Evolutionary conservation across 1,140 invertebrate genomes (phyloP), one percentile per base, ranked within the genome.

Genomic region (Drosophila sp.): DNA sequence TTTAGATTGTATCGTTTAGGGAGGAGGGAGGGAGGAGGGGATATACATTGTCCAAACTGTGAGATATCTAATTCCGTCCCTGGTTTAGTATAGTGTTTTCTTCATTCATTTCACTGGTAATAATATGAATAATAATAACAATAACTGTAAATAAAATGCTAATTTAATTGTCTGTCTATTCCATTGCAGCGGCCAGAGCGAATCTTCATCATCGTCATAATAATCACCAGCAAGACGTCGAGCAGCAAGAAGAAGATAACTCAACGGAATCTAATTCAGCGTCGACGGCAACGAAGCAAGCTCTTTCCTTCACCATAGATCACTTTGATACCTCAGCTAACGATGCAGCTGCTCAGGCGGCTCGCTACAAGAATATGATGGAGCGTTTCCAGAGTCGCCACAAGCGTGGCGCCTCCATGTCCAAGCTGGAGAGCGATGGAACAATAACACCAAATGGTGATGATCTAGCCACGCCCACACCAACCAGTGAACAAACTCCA

Each of bases 361-460:
- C 91, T 5, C 79, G 87, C 35, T 92, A 92, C 68, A 95, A 95
- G 85, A 94, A 94, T 79, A 86, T 96, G 77, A 94, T 95, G 72
- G 95, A 95, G 76, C 95, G 95, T 77, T 95, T 95, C 38, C 95
- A 95, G 81, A 95, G 93, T 30, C 93, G 95, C 2, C 95, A 96
- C 80, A 93, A 94, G 70, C 93, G 95, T 70, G 95, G 95, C n/a
- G 94, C 95, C 60, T 96, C 95, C 1, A 93, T 95, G 92, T 95
- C 95, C 0, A 94, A 94, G 90, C 81, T 94, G 55, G 93, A 93
- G 72, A 91, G 90, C 35, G 80, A 84, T 17, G 57, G 57, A 27
- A 60, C 44, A 50, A 8, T 50, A 17, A 50, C 56, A 2, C 66
- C 47, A 8, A 66, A 63, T 58, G 54, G 54, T 29, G 54, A 27